phyloP scores from a whole-genome alignment of 2,113 vertebrate species.

The Rhineura floridana region DNA sequence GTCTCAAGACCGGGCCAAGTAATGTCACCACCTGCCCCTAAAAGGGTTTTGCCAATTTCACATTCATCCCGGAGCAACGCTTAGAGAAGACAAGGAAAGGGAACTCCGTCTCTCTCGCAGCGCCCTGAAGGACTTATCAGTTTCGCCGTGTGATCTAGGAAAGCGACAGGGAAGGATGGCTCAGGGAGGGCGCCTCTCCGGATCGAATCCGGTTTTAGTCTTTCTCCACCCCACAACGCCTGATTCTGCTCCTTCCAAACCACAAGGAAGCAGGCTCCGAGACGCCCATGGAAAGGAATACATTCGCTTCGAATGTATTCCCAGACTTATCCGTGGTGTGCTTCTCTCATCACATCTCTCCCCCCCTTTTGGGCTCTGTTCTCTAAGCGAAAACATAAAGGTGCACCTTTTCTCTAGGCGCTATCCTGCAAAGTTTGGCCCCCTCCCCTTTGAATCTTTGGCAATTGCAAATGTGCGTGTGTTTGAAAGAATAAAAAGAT shows the following conservation, averaged over 20 bases:
- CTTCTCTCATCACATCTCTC: neutral
- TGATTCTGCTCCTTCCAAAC: neutral
- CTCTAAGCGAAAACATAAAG: neutral
- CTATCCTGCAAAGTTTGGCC: constrained; percentile 33
- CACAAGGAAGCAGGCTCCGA: constrained; percentile 31
- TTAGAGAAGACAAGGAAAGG: fast-evolving
- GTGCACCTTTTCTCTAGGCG: constrained; percentile 48
- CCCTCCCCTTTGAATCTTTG: constrained; percentile 36
- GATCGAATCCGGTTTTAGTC: neutral
- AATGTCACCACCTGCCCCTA: neutral
- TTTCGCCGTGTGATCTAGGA: neutral
- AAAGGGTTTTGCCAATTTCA: neutral
- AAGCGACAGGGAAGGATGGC: neutral
- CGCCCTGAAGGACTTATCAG: neutral
- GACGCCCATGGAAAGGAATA: constrained; percentile 43
- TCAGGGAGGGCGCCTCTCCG: neutral
- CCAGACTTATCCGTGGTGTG: neutral
- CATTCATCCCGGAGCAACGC: neutral
- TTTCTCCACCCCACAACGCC: neutral
- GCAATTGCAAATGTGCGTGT: constrained; percentile 64
- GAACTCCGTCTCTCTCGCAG: too few relatives aligned
- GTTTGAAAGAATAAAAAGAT: constrained; percentile 72
- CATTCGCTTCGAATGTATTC: neutral
- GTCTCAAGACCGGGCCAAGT: constrained; percentile 42
- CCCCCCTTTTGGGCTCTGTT: neutral